Conservation (phyloP, 2,113 vertebrate genomes). For the Lichenostomus cassidix region DNA sequence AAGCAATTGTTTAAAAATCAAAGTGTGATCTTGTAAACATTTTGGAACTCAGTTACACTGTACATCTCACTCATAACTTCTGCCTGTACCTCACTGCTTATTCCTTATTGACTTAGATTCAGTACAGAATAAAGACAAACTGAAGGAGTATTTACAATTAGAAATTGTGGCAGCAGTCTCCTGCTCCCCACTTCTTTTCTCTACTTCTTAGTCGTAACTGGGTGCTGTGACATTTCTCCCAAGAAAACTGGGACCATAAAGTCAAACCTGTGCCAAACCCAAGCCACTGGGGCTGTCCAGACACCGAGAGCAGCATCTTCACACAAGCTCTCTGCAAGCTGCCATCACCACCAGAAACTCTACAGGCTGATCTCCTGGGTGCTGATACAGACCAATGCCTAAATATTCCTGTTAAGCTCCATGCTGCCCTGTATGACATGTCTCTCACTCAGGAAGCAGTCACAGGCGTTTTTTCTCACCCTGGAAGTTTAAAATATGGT, state of each 20-base stretch:
- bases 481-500: background rate
- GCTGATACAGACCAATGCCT: background rate
- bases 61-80: background rate
- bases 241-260: background rate
- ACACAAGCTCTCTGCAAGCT: background rate
- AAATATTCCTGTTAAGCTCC: background rate
- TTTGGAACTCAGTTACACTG: background rate
- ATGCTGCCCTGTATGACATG: background rate
- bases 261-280: background rate
- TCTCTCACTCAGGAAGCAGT: background rate
- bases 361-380: background rate
- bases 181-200: background rate
- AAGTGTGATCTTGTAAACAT: slow-evolving; percentile 36
- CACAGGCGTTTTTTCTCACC: background rate
- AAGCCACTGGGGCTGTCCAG: background rate
- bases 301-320: background rate
- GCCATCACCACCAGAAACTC: background rate
- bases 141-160: background rate
- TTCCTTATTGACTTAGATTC: background rate
- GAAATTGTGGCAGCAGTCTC: background rate
- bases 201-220: background rate
- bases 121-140: background rate
- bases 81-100: background rate
- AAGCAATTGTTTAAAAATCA: slow-evolving; percentile 51
- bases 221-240: background rate